Evolutionary conservation across 2,113 vertebrate genomes (phyloP), one percentile per base, ranked within the genome.

Genomic region (Datnioides undecimradiatus): DNA sequence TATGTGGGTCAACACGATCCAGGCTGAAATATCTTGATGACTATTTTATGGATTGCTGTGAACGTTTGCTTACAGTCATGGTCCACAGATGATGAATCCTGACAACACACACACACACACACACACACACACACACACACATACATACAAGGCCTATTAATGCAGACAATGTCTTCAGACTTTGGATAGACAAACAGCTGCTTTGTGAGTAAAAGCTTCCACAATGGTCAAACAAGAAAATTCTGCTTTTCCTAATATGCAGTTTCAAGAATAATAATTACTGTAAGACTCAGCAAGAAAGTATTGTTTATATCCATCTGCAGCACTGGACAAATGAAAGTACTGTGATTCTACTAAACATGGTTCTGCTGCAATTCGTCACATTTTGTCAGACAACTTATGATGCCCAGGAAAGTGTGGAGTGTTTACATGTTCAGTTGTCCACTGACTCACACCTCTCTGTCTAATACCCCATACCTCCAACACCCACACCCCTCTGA

Each of bases 361-460:
- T 68, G 33, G 70, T 55, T 73, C 45, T 31, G 40, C 19, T 60
- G 55, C 55, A 58, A 33, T 73, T 25, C 21, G 1, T 63, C 59
- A 23, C 66, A 54, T 80, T 27, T 63, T 23, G 21, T 64, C 46
- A 46, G 52, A 33, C 27, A 45, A 36, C 33, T 64, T 59, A 33
- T 63, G 54, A 40, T 54, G 73, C 71, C 55, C 21, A 59, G 34
- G 52, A 60, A 55, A 48, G 25, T 25, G 23, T 54, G 27, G 14
- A 57, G 38, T 77, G 82, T 75, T 78, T 74, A 84, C 13, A 17
- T 70, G 33, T 46, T 51, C 38, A 62, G 33, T 45, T 31, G 64
- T 80, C 33, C 31, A 51, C 13, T 57, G 83, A 81, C 79, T 89
- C 73, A 67, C 64, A 81, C 31, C 17, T 81, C 76, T 73, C 63